phyloP scores from a whole-genome alignment of 2,797 vertebrate genomes.

The Knipowitschia caucasica region DNA sequence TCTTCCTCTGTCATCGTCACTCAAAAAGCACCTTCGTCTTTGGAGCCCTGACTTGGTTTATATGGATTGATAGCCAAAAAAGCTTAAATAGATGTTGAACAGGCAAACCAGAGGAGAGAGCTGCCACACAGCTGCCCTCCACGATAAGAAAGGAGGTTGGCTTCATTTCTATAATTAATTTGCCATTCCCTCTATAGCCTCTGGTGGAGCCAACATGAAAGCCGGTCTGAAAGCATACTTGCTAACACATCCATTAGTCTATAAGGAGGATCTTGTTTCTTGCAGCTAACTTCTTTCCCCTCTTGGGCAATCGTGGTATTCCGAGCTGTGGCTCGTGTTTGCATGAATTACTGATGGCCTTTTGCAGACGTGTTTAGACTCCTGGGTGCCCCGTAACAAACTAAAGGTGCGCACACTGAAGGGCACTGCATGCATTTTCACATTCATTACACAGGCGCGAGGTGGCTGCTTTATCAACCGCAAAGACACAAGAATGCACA shows the following conservation, averaged over 20 bases:
- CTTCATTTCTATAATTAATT: slow-evolving; percentile 78
- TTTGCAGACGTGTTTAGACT: slow-evolving; percentile 53
- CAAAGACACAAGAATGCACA: slow-evolving; percentile 38
- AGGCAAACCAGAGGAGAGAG: slow-evolving; percentile 34
- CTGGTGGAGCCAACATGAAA: slow-evolving; percentile 78
- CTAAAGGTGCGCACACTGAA: slow-evolving; percentile 54
- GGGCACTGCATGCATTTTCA: slow-evolving; percentile 59
- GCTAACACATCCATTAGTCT: slow-evolving; percentile 73
- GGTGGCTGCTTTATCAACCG: slow-evolving; percentile 44
- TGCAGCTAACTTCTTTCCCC: slow-evolving; percentile 63
- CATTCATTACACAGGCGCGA: slow-evolving; percentile 39
- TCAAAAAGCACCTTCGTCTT: slow-evolving; percentile 52
- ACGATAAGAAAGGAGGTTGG: slow-evolving; percentile 69
- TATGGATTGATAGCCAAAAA: slow-evolving; percentile 52
- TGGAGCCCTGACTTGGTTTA: slow-evolving; percentile 50
- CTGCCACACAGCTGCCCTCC: slow-evolving; percentile 67
- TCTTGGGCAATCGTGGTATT: slow-evolving; percentile 60
- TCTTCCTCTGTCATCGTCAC: slow-evolving; percentile 53
- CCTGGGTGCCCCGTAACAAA: slow-evolving; percentile 54
- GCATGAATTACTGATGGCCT: slow-evolving; percentile 57
- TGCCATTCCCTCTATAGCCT: slow-evolving; percentile 72
- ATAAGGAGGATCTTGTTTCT: slow-evolving; percentile 73
- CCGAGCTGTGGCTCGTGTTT: slow-evolving; percentile 40
- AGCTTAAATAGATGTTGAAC: slow-evolving; percentile 35
- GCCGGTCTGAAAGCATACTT: slow-evolving; percentile 68